Evolutionary conservation across 1,140 invertebrate genomes (phyloP), one percentile per base, ranked within the genome.

Genomic region (Daktulosphaira vitifoliae): DNA sequence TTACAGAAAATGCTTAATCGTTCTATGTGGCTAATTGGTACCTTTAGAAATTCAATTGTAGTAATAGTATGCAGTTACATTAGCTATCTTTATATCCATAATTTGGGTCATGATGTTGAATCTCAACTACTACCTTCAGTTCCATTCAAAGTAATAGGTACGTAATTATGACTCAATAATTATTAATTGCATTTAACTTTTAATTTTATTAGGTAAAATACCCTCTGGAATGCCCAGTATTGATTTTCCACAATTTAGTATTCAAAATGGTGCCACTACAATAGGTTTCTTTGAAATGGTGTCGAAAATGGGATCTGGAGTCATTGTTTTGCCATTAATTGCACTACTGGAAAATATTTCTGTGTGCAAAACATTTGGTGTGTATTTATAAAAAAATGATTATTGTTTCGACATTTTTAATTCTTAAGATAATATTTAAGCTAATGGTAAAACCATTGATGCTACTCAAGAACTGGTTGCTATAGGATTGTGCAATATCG

Each of bases 391-490:
- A 33, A 33, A 33, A 33, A 33, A 33, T 11, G 29, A 6, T 6
- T 33, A 11, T 33, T 33, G 29, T 33, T 33, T 33, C 11, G 11
- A 33, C n/a, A n/a, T n/a, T n/a, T n/a, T n/a, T n/a, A n/a, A n/a
- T n/a, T n/a, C n/a, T n/a, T n/a, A n/a, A n/a, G n/a, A n/a, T n/a
- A n/a, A 33, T 6, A 33, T 33, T 33, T 11, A 33, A 62, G 56
- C 86, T 4, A 82, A 84, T 72, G 88, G 87, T 13, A 84, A 85
- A 70, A 78, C 85, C 20, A 82, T 91, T 11, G 89, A 92, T 73
- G 86, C 87, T 5, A 89, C 85, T 9, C 89, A 92, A 74, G 89
- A 92, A 78, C 79, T 92, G 70, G 80, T 91, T 67, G 88, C 89
- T 2, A 82, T 91, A 59, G 90, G 90, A 42, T 71, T 87, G 13